These are phyloP conservation scores for Fringilla coelebs DNA, from an alignment of 2,797 vertebrate species.

Conservation along the genomic window DNA sequence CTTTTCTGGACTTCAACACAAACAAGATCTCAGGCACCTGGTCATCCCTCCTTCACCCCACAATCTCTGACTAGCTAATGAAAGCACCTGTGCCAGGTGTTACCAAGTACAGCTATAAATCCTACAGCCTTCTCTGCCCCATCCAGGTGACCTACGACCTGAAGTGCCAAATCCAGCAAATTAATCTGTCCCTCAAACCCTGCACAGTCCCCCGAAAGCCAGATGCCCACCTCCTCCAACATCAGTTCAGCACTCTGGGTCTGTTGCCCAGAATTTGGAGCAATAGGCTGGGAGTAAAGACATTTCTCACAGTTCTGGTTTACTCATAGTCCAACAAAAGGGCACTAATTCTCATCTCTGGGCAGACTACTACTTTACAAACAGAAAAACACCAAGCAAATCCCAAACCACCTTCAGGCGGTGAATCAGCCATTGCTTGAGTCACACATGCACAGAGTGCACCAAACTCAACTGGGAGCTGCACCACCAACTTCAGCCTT, in stretches of 20 bases:
- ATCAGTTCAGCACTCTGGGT: fast-evolving
- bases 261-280: fast-evolving
- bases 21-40: background rate
- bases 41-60: background rate
- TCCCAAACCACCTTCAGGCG: background rate
- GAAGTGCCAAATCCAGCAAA: fast-evolving
- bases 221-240: background rate
- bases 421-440: background rate
- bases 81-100: background rate
- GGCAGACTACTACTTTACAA: fast-evolving
- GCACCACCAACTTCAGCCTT: background rate
- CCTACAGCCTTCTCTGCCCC: background rate
- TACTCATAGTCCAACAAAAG: background rate
- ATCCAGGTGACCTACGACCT: background rate
- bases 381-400: background rate
- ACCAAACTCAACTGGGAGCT: background rate
- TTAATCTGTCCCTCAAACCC: background rate
- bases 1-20: background rate
- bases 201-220: background rate
- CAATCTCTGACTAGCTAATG: background rate
- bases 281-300: background rate
- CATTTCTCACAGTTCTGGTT: background rate
- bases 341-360: background rate
- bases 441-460: fast-evolving
- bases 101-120: background rate